These are phyloP conservation scores for Physocephala rufipes DNA, from an alignment of 2,888 invertebrate genomes.

Conservation along the genomic window DNA sequence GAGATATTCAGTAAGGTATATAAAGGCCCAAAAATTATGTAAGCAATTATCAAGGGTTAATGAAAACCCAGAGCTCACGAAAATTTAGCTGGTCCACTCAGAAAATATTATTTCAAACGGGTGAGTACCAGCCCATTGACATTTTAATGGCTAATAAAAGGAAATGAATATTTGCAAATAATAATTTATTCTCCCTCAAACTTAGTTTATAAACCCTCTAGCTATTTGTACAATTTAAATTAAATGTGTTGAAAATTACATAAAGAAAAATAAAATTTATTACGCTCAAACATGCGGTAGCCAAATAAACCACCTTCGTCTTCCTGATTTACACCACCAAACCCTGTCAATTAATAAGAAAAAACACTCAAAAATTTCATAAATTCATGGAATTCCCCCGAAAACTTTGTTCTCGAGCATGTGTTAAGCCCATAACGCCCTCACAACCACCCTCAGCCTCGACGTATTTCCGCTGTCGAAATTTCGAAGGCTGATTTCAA, in stretches of 20 bases:
- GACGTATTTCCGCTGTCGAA: not conserved
- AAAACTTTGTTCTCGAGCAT: not conserved
- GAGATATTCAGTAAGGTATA: too few species aligned
- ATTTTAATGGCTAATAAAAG: too few species aligned
- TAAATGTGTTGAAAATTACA: slow-evolving; percentile 11
- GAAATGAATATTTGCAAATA: too few species aligned
- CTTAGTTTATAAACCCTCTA: too few species aligned
- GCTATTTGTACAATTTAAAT: not conserved
- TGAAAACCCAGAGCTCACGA: too few species aligned
- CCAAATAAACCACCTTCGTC: not conserved
- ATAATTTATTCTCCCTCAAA: not conserved
- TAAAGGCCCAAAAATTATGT: too few species aligned
- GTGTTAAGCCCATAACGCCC: slow-evolving; percentile 5
- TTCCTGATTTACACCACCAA: not conserved
- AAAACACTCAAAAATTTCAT: slow-evolving; percentile 1
- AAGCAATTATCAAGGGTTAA: too few species aligned
- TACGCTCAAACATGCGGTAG: not conserved
- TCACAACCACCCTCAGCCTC: slow-evolving; percentile 1
- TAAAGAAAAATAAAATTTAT: slow-evolving; percentile 2
- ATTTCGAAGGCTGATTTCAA: too few species aligned
- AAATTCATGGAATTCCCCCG: slow-evolving; percentile 24
- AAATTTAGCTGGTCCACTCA: too few species aligned
- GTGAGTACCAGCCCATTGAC: too few species aligned
- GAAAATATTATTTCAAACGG: too few species aligned
- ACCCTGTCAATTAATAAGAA: not conserved